These are phyloP conservation scores for Caprella mutica DNA, from an alignment of 2,888 invertebrate species.

Conservation along the genomic window DNA sequence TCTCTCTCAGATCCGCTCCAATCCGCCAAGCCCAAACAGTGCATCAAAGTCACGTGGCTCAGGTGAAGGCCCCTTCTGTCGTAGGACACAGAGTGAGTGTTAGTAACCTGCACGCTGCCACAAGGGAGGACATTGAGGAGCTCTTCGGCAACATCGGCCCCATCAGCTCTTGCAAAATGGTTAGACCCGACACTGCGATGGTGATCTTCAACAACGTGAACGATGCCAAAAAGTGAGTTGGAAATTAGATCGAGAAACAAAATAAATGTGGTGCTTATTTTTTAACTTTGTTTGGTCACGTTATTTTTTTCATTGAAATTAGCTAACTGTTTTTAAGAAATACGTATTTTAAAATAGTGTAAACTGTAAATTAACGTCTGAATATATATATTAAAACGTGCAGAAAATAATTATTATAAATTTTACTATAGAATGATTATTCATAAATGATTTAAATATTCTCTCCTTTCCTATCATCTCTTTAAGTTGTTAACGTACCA, in stretches of 20 bases:
- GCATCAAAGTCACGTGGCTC: not conserved
- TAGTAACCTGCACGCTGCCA: constrained; percentile 77
- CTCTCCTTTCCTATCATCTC: too few species aligned
- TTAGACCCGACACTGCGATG: constrained; percentile 78
- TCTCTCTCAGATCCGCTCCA: too few species aligned
- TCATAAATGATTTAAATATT: not conserved
- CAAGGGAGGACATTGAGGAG: constrained; percentile 86
- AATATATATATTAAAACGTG: not conserved
- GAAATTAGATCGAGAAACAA: too few species aligned
- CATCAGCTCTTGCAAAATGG: constrained; percentile 66
- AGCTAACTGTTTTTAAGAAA: not conserved
- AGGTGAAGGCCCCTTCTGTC: not conserved
- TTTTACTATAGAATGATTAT: not conserved
- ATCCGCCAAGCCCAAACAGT: not conserved
- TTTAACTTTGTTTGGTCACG: too few species aligned
- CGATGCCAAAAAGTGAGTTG: constrained; percentile 62
- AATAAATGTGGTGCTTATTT: too few species aligned
- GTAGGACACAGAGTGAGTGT: constrained; percentile 54
- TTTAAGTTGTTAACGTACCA: too few species aligned
- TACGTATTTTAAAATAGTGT: not conserved
- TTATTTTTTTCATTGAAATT: not conserved
- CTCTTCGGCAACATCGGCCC: constrained; percentile 87
- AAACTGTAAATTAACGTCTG: not conserved
- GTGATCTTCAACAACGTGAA: constrained; percentile 74
- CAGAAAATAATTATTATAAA: not conserved